These are phyloP conservation scores for Eubasilissa splendida DNA, from an alignment of 2,888 invertebrate genomes.

Conservation along the genomic window DNA sequence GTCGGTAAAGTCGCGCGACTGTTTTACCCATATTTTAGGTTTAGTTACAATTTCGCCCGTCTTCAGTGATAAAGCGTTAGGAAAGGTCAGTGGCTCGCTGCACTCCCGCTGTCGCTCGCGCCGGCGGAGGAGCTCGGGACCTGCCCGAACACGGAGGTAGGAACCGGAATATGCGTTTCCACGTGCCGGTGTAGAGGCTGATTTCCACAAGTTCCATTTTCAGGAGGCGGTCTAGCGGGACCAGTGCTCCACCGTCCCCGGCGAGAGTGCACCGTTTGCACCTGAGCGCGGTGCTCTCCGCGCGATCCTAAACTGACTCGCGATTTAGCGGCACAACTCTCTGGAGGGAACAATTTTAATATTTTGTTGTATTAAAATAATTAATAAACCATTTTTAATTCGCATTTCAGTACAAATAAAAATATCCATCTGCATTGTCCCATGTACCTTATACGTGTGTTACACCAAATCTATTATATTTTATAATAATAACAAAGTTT, in stretches of 20 bases:
- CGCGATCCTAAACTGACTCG: too few species aligned
- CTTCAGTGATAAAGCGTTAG: slow-evolving; percentile 65
- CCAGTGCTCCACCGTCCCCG: neutral
- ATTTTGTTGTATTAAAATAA: too few species aligned
- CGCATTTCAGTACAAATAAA: too few species aligned
- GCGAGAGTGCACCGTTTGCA: neutral
- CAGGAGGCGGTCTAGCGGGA: slow-evolving; percentile 13
- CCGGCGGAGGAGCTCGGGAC: slow-evolving; percentile 67
- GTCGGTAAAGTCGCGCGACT: slow-evolving; percentile 62
- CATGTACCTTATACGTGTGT: too few species aligned
- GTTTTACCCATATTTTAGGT: slow-evolving; percentile 53
- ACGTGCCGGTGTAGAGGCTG: slow-evolving; percentile 46
- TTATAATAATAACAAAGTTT: too few species aligned
- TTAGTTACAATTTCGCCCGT: slow-evolving; percentile 53
- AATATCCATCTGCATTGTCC: too few species aligned
- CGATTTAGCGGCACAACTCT: too few species aligned
- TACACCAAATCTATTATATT: too few species aligned
- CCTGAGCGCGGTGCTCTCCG: neutral
- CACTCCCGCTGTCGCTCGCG: slow-evolving; percentile 66
- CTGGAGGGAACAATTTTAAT: too few species aligned
- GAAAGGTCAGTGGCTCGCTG: slow-evolving; percentile 63
- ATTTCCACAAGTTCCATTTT: slow-evolving; percentile 17
- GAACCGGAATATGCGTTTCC: slow-evolving; percentile 10
- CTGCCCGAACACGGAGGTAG: slow-evolving; percentile 64
- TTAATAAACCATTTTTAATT: too few species aligned